Conservation (phyloP, 2,113 vertebrate species). For the Tragulus kanchil region DNA sequence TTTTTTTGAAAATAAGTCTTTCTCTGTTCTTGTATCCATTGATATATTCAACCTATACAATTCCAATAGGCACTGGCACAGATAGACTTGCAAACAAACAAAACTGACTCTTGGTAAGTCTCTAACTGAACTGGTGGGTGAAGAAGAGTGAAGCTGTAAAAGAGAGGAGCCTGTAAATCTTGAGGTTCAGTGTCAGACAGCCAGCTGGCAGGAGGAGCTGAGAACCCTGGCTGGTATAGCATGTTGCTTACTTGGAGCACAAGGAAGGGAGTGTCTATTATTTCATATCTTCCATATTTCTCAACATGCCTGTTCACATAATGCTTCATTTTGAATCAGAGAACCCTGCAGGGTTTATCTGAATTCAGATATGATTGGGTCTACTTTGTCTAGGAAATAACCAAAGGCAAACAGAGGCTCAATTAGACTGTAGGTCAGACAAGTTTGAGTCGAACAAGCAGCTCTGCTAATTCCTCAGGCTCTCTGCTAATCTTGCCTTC, state of each 20-base stretch:
- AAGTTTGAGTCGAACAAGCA: neutral
- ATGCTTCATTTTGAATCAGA: neutral
- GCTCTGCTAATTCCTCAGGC: neutral
- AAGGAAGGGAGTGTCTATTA: neutral
- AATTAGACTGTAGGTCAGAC: neutral
- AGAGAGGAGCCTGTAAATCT: neutral
- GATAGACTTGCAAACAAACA: neutral
- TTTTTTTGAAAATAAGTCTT: neutral
- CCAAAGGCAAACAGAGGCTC: neutral
- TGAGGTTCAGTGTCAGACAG: neutral
- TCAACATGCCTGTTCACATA: neutral
- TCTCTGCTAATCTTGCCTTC: neutral
- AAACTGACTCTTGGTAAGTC: neutral
- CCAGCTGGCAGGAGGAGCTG: neutral
- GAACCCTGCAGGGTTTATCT: neutral
- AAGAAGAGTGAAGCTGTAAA: neutral
- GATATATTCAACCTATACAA: neutral
- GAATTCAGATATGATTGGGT: neutral
- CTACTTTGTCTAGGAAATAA: constrained; percentile 2
- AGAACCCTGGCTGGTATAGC: neutral
- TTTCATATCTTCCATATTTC: neutral
- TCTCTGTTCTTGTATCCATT: neutral
- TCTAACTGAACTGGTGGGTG: no score
- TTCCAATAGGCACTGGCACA: neutral
- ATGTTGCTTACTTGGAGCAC: neutral